Conservation (phyloP, 2,797 vertebrate genomes). For the Acropternis orthonyx region DNA sequence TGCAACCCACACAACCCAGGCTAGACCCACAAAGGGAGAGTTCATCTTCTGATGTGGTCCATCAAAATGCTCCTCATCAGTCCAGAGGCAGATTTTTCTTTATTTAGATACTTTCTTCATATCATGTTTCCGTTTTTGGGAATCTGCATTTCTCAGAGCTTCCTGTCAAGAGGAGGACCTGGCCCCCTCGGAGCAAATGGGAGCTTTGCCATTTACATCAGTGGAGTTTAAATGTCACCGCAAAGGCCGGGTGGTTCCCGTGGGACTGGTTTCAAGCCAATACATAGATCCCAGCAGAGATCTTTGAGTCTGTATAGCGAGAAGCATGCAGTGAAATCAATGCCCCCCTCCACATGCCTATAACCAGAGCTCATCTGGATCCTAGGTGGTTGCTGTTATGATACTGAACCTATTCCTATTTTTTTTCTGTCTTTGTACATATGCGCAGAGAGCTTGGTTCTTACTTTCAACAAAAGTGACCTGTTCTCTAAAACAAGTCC, state of each 20-base stretch:
- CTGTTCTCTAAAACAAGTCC: neutral
- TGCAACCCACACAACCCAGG: neutral
- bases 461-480: neutral
- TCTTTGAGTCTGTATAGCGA: neutral
- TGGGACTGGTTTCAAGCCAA: neutral
- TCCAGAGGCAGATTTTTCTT: neutral
- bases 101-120: neutral
- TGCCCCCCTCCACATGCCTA: neutral
- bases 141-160: conserved; percentile 25
- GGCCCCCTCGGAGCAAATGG: neutral
- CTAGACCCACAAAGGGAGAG: neutral
- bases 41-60: neutral
- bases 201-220: conserved; percentile 42
- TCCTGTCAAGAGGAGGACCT: conserved; percentile 40
- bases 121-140: conserved; percentile 13
- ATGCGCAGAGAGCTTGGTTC: neutral
- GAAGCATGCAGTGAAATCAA: neutral
- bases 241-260: conserved; percentile 9
- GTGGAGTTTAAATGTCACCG: conserved; percentile 30
- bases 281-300: neutral
- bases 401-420: neutral
- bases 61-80: neutral
- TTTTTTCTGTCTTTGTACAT: neutral
- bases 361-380: neutral
- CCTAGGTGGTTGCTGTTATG: neutral